Conservation (phyloP, 2,888 invertebrate species). For the Phengaris arion region DNA sequence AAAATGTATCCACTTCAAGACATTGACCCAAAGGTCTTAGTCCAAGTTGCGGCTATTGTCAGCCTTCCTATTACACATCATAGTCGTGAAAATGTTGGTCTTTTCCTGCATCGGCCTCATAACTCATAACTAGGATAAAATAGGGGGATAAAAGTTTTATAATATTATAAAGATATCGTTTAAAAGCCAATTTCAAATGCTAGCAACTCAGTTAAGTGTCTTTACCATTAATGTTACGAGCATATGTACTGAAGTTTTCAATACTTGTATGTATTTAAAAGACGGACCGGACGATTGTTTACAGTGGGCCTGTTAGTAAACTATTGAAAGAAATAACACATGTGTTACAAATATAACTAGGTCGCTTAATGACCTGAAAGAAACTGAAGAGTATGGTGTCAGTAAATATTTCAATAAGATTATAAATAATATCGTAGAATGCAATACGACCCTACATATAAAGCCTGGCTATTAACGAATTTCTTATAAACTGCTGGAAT, state of each 20-base stretch:
- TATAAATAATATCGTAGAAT: background rate
- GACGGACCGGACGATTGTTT: background rate
- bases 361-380: background rate
- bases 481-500: background rate
- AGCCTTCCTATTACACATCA: too few relatives aligned
- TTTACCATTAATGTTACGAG: background rate
- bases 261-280: background rate
- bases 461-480: background rate
- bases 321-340: slow-evolving; percentile 16
- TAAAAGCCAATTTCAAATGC: too few relatives aligned
- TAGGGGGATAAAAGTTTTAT: too few relatives aligned
- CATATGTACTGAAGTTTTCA: background rate
- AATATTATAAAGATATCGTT: too few relatives aligned
- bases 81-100: too few relatives aligned
- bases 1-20: background rate
- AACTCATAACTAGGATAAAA: too few relatives aligned
- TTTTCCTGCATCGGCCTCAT: too few relatives aligned
- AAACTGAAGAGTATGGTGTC: background rate
- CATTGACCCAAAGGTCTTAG: too few relatives aligned
- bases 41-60: too few relatives aligned
- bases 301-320: slow-evolving; percentile 24
- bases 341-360: background rate
- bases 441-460: background rate
- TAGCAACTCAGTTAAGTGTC: too few relatives aligned
- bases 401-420: slow-evolving; percentile 12